These are phyloP conservation scores for Macrophya alboannulata DNA, from an alignment of 2,888 invertebrate species.

Conservation along the genomic window DNA sequence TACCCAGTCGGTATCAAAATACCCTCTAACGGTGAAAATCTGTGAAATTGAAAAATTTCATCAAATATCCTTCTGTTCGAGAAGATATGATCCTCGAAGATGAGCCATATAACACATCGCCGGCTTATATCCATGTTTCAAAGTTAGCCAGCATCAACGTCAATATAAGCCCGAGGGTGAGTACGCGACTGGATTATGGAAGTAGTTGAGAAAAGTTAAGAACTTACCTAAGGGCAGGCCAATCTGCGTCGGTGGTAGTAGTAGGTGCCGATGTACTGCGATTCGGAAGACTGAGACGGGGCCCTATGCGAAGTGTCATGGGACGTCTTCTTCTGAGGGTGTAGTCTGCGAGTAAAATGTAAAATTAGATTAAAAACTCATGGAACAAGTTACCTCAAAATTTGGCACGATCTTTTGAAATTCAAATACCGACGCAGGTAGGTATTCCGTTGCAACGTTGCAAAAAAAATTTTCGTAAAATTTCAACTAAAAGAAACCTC, in stretches of 20 bases:
- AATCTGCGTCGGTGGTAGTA: conserved; percentile 79
- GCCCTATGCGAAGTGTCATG: conserved; percentile 81
- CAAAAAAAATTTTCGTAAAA: not conserved
- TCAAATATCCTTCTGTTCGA: not conserved
- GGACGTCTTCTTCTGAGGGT: conserved; percentile 80
- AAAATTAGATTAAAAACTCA: conserved; percentile 53
- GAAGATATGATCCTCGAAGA: not conserved
- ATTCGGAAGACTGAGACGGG: conserved; percentile 80
- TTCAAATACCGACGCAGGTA: no score
- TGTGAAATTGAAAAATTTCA: not conserved
- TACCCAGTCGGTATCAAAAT: not conserved
- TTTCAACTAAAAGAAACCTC: not conserved
- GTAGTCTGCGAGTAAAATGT: conserved; percentile 78
- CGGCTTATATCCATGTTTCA: conserved; percentile 37
- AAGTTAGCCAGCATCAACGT: conserved; percentile 28
- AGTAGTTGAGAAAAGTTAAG: conserved; percentile 47
- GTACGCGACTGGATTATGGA: conserved; percentile 46
- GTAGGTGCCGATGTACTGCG: conserved; percentile 81
- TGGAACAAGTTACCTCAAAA: not conserved
- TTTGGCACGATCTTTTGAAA: not conserved
- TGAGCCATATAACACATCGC: not conserved
- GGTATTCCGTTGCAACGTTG: not conserved
- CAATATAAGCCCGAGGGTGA: conserved; percentile 41
- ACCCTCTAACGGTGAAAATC: not conserved
- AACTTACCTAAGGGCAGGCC: conserved; percentile 80